These are phyloP conservation scores for Lepidurus couesii DNA, from an alignment of 1,140 invertebrate species.

Conservation along the genomic window DNA sequence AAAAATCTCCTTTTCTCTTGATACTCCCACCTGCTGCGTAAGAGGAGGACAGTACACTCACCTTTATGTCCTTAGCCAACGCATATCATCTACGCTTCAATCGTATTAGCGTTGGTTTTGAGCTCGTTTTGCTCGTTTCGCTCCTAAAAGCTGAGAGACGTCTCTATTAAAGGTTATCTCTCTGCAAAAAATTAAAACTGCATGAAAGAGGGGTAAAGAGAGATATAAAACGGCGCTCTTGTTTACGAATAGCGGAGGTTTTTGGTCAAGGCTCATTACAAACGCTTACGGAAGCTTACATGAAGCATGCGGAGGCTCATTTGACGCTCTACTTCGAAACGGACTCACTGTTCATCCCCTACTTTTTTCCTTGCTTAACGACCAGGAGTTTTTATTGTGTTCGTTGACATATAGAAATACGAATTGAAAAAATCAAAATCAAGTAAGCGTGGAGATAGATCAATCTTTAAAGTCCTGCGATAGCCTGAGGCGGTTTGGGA, in stretches of 20 bases:
- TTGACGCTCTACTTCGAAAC: not conserved
- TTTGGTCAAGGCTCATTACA: not conserved
- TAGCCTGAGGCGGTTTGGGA: not conserved
- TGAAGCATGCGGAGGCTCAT: not conserved
- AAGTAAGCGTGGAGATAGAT: not conserved
- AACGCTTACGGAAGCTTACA: not conserved
- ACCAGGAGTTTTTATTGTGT: not conserved
- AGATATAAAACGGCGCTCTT: not conserved
- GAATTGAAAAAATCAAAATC: not conserved
- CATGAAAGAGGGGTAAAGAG: too few species aligned
- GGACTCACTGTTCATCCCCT: not conserved
- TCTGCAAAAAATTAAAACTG: not conserved
- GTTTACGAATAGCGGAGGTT: not conserved
- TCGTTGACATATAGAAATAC: not conserved
- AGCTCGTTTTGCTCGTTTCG: not conserved
- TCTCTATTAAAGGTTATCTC: not conserved
- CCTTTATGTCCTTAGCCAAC: slow-evolving; percentile 12
- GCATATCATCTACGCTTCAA: not conserved
- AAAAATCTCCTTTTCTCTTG: not conserved
- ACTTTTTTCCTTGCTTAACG: not conserved
- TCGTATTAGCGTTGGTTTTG: not conserved
- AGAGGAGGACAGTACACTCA: slow-evolving; percentile 2
- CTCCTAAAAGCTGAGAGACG: not conserved
- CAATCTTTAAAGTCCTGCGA: not conserved
- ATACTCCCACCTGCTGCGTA: not conserved